Percentiles rank a stretch among this genome's conserved stretches.
Evolutionary conservation across 2,888 invertebrate species (phyloP).

Genomic region (Syritta pipiens): DNA sequence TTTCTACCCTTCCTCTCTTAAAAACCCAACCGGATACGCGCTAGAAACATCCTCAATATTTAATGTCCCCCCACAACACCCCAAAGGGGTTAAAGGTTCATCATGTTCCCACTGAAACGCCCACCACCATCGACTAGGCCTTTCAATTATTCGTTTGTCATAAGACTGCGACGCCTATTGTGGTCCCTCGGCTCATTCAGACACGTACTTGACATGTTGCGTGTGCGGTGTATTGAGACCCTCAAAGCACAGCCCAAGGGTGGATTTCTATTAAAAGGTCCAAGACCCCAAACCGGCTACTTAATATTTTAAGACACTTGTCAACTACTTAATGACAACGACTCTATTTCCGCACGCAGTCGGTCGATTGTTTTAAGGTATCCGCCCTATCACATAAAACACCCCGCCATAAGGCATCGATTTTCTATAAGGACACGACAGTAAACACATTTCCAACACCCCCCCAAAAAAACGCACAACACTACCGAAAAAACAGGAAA

Average conservation of each 20-base stretch:
- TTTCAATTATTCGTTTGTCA: slow-evolving; percentile 3
- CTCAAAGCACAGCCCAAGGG: too few species aligned
- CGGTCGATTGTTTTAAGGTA: slow-evolving; percentile 2
- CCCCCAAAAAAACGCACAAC: not conserved
- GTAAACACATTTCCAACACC: not conserved
- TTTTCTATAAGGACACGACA: slow-evolving; percentile 27
- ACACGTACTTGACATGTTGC: not conserved
- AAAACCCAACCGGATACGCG: slow-evolving; percentile 8
- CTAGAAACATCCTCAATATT: slow-evolving; percentile 3
- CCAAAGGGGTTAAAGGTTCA: slow-evolving; percentile 9
- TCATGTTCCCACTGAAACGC: slow-evolving; percentile 2
- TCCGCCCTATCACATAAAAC: not conserved
- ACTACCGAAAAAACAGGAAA: slow-evolving; percentile 3
- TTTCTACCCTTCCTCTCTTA: too few species aligned
- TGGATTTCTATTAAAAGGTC: too few species aligned
- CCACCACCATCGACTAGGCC: slow-evolving; percentile 3
- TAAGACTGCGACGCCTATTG: too few species aligned
- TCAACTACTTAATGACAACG: slow-evolving; percentile 17
- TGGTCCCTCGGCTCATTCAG: too few species aligned
- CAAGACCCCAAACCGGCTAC: not conserved
- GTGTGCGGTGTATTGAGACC: not conserved
- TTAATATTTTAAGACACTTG: slow-evolving; percentile 24
- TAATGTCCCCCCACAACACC: not conserved
- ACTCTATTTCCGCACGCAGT: slow-evolving; percentile 18
- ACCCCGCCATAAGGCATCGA: slow-evolving; percentile 1